phyloP scores from a whole-genome alignment of 2,797 vertebrate species.

The Halcyon smyrnensis region DNA sequence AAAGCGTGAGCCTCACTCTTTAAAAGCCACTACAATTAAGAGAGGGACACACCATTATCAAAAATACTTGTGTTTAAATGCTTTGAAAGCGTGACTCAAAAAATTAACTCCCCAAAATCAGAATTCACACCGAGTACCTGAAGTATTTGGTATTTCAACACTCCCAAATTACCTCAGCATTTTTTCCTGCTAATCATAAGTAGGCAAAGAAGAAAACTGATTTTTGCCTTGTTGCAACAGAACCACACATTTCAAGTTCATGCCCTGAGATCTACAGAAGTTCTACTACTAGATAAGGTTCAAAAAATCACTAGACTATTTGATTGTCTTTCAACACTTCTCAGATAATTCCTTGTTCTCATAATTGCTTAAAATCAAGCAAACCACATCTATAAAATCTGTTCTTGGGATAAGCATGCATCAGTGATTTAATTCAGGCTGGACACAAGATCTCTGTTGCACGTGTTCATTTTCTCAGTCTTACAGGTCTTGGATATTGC shows the following conservation, averaged over 20 bases:
- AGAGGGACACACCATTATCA: neutral
- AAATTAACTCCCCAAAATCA: neutral
- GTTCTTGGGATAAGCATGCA: neutral
- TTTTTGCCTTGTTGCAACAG: neutral
- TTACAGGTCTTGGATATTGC: neutral
- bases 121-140: neutral
- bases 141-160: neutral
- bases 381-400: neutral
- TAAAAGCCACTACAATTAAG: neutral
- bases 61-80: neutral
- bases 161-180: neutral
- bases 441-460: neutral
- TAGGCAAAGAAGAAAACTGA: neutral
- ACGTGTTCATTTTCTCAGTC: neutral
- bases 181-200: neutral
- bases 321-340: neutral
- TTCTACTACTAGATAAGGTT: neutral
- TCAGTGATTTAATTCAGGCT: neutral
- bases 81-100: neutral
- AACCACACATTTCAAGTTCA: neutral
- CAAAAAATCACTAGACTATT: neutral
- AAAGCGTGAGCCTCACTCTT: neutral
- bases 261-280: neutral
- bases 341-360: neutral
- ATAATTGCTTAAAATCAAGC: neutral